Evolutionary conservation across 2,888 invertebrate species (phyloP).

Genomic region (Phanerotoma sp.): DNA sequence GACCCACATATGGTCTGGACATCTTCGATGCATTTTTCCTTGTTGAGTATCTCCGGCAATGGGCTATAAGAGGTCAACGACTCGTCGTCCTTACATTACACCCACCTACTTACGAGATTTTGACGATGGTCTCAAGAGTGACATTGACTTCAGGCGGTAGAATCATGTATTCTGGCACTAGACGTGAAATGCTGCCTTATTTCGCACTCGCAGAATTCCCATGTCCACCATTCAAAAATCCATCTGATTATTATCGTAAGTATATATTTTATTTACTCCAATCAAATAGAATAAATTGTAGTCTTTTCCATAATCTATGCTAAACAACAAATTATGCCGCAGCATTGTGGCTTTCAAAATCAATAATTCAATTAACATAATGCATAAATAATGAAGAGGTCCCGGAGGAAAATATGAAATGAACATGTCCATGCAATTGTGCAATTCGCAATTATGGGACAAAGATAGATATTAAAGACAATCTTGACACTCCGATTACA

Average conservation of each 20-base stretch:
- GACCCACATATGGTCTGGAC: slow-evolving; percentile 87
- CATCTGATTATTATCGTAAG: slow-evolving; percentile 93
- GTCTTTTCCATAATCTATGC: too few relatives aligned
- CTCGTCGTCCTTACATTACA: slow-evolving; percentile 89
- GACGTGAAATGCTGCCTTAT: slow-evolving; percentile 89
- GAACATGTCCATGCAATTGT: too few relatives aligned
- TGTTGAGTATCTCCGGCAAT: slow-evolving; percentile 90
- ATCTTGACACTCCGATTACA: too few relatives aligned
- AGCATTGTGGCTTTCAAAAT: too few relatives aligned
- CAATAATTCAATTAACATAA: neutral
- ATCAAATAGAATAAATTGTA: too few relatives aligned
- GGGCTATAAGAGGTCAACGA: slow-evolving; percentile 72
- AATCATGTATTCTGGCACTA: slow-evolving; percentile 87
- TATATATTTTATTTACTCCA: slow-evolving; percentile 35
- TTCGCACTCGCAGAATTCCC: slow-evolving; percentile 87
- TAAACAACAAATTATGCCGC: too few relatives aligned
- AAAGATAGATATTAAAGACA: too few relatives aligned
- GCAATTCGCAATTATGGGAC: too few relatives aligned
- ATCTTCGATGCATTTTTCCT: slow-evolving; percentile 96
- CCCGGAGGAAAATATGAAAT: too few relatives aligned
- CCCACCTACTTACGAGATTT: slow-evolving; percentile 93
- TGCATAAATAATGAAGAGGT: neutral
- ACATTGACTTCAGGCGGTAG: slow-evolving; percentile 86
- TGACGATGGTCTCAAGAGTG: slow-evolving; percentile 88
- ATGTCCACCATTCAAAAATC: slow-evolving; percentile 95